These are phyloP conservation scores for Calycopis cecrops DNA, from an alignment of 1,140 invertebrate genomes.

Conservation along the genomic window DNA sequence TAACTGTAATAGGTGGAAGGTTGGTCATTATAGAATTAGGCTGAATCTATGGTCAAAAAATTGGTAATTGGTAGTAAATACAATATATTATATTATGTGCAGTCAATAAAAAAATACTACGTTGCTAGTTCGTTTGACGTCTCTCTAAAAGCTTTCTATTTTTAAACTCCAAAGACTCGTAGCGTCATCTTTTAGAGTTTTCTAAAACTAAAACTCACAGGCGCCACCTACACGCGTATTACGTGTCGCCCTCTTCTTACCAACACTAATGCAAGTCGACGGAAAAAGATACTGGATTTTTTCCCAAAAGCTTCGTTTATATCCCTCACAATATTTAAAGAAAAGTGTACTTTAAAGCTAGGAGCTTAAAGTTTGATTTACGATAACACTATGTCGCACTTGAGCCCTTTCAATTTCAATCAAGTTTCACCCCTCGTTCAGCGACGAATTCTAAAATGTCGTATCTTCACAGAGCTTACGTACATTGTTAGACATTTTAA, in stretches of 20 bases:
- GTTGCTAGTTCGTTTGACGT: no score
- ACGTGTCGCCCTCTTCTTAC: constrained; percentile 24
- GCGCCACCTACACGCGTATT: constrained; percentile 39
- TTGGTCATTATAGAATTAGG: no score
- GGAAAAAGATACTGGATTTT: constrained; percentile 54
- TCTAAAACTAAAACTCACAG: constrained; percentile 41
- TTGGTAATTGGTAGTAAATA: no score
- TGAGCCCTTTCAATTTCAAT: constrained; percentile 19
- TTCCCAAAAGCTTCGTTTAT: constrained; percentile 20
- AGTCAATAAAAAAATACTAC: no score
- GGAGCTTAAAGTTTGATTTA: constrained; percentile 20
- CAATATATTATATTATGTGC: no score
- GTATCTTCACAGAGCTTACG: constrained; percentile 1
- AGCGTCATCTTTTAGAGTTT: constrained; percentile 49
- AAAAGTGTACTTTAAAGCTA: constrained; percentile 22
- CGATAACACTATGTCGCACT: not conserved
- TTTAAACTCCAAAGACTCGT: constrained; percentile 28
- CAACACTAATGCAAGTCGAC: constrained; percentile 34
- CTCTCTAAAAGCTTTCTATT: no score
- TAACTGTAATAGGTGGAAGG: no score
- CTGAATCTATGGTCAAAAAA: no score
- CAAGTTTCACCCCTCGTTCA: constrained; percentile 1
- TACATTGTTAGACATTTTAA: constrained; percentile 9
- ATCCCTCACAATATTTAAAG: not conserved
- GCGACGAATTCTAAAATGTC: constrained; percentile 15